These are phyloP conservation scores for Heliconius cydno DNA, from an alignment of 2,888 invertebrate genomes.

Conservation along the genomic window DNA sequence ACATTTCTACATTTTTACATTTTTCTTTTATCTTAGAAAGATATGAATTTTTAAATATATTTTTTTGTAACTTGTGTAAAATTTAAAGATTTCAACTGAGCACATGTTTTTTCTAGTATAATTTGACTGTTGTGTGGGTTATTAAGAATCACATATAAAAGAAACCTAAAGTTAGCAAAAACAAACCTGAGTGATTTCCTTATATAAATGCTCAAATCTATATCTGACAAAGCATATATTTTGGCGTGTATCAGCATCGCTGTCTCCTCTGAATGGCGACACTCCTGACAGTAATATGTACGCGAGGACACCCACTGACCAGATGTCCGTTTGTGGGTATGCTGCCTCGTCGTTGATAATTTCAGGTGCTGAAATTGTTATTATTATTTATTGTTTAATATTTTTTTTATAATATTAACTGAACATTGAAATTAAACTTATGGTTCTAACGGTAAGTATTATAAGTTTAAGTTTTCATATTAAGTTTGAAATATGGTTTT, in stretches of 20 bases:
- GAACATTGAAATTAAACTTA: no score
- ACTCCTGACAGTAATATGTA: slow-evolving; percentile 96
- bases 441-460: no score
- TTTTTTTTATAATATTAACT: no score
- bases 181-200: slow-evolving; percentile 92
- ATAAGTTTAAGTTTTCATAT: no score
- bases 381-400: background rate
- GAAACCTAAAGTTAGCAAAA: background rate
- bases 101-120: no score
- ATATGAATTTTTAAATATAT: no score
- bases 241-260: slow-evolving; percentile 92
- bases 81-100: no score
- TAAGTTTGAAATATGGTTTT: no score
- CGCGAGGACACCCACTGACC: slow-evolving; percentile 96
- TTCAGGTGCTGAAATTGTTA: slow-evolving; percentile 89
- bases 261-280: slow-evolving; percentile 94
- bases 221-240: slow-evolving; percentile 95
- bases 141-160: background rate
- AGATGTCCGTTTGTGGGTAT: slow-evolving; percentile 96
- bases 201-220: slow-evolving; percentile 96
- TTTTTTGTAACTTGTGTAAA: no score
- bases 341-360: slow-evolving; percentile 93
- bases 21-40: no score
- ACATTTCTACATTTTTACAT: no score
- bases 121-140: no score